Evolutionary conservation across 92 coral and sea anemone species (phyloP).

Genomic region (Porites rus): DNA sequence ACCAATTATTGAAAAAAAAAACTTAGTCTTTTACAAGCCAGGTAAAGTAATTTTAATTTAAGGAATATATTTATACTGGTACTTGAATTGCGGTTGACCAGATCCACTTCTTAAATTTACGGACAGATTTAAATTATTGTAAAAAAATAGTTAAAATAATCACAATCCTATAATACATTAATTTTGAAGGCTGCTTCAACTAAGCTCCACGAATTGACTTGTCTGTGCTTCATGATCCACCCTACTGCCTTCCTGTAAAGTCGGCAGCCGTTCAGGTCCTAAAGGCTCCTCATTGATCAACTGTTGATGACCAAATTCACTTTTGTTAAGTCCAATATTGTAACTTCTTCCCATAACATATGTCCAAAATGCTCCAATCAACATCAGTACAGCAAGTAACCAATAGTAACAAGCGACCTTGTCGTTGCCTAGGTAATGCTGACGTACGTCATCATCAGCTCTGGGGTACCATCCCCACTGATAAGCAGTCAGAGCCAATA

Average conservation of each 20-base stretch:
- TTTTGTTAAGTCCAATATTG: slow-evolving; percentile 60
- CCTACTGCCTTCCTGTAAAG: background rate
- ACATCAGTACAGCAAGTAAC: slow-evolving; percentile 69
- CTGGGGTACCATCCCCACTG: slow-evolving; percentile 77
- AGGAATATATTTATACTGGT: no score
- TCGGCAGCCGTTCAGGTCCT: slow-evolving; percentile 1
- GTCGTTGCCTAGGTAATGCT: slow-evolving; percentile 65
- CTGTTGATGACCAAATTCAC: slow-evolving; percentile 54
- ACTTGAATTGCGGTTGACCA: no score
- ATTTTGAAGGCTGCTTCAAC: background rate
- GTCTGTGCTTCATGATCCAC: slow-evolving; percentile 20
- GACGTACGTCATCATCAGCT: slow-evolving; percentile 40
- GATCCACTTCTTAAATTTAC: no score
- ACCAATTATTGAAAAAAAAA: no score
- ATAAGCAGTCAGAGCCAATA: slow-evolving; percentile 60
- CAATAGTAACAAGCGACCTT: slow-evolving; percentile 77
- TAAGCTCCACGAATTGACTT: slow-evolving; percentile 31
- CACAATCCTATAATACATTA: no score
- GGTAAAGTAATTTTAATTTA: no score
- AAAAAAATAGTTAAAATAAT: no score
- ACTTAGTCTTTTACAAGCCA: no score
- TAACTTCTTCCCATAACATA: slow-evolving; percentile 53
- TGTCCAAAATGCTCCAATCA: slow-evolving; percentile 45
- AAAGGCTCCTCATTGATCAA: slow-evolving; percentile 49
- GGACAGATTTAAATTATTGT: no score